phyloP scores from a whole-genome alignment of 2,797 vertebrate genomes.

The Sebastes hubbsi region DNA sequence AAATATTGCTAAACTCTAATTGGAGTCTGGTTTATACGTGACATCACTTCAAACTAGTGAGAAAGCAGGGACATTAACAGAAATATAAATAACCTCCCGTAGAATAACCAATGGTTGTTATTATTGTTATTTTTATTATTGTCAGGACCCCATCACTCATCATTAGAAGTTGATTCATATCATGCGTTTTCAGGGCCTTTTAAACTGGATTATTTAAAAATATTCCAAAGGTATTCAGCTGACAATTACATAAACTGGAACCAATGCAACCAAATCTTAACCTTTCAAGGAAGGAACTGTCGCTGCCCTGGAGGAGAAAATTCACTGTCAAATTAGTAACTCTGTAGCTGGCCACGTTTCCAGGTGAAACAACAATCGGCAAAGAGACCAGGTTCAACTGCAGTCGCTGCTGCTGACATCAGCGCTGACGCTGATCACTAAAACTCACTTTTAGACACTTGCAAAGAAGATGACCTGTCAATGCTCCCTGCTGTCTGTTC shows the following conservation, averaged over 20 bases:
- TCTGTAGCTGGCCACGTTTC: slow-evolving; percentile 5
- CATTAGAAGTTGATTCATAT: too few species aligned
- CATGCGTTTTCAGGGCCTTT: background rate
- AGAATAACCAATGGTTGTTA: background rate
- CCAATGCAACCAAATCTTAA: background rate
- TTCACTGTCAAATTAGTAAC: slow-evolving; percentile 4
- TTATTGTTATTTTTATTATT: background rate
- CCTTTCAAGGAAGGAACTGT: background rate
- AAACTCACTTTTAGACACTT: background rate
- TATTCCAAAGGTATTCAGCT: background rate
- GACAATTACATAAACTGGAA: background rate
- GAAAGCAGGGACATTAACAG: too few species aligned
- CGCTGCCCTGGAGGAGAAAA: slow-evolving; percentile 5
- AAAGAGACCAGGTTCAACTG: slow-evolving; percentile 12
- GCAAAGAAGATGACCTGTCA: background rate
- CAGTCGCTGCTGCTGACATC: slow-evolving; percentile 13
- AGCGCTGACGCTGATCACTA: background rate
- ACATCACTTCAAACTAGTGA: background rate
- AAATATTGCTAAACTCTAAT: background rate
- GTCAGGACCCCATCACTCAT: too few species aligned
- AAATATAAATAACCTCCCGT: too few species aligned
- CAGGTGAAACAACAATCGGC: slow-evolving; percentile 19
- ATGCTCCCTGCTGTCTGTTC: slow-evolving; percentile 9
- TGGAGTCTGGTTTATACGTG: background rate
- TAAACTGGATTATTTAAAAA: background rate